Evolutionary conservation across 2,797 vertebrate genomes (phyloP).

Genomic region (Squalus acanthias): DNA sequence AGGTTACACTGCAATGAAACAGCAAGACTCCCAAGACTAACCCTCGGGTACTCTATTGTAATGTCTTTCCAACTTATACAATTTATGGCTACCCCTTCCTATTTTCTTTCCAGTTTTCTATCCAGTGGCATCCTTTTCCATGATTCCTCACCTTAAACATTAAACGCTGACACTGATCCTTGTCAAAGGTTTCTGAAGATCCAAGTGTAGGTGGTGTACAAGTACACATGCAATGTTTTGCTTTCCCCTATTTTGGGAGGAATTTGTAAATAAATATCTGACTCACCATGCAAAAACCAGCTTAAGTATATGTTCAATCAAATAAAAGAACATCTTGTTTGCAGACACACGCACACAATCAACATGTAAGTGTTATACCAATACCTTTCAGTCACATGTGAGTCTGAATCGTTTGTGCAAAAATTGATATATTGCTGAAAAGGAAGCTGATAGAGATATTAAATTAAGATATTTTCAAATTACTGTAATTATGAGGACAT

Average conservation of each 20-base stretch:
- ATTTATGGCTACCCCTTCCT: neutral
- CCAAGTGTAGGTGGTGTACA: neutral
- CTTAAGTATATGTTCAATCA: neutral
- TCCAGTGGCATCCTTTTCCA: neutral
- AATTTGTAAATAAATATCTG: neutral
- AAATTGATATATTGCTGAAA: neutral
- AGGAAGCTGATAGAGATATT: neutral
- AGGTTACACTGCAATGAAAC: neutral
- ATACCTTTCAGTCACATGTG: neutral
- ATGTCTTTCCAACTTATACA: neutral
- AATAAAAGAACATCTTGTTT: neutral
- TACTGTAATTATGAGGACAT: neutral
- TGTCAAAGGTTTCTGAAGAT: neutral
- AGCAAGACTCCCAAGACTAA: neutral
- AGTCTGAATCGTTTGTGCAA: neutral
- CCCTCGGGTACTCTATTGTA: neutral
- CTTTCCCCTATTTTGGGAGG: neutral
- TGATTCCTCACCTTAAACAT: neutral
- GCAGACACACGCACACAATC: neutral
- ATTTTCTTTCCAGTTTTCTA: neutral
- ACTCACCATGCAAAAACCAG: neutral
- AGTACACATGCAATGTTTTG: neutral
- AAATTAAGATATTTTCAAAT: neutral
- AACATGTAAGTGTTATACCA: neutral
- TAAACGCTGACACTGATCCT: neutral